Percentiles rank a stretch among this genome's conserved stretches.
Conservation (phyloP, 2,113 vertebrate species). For the Cyanoramphus novaezelandiae region DNA sequence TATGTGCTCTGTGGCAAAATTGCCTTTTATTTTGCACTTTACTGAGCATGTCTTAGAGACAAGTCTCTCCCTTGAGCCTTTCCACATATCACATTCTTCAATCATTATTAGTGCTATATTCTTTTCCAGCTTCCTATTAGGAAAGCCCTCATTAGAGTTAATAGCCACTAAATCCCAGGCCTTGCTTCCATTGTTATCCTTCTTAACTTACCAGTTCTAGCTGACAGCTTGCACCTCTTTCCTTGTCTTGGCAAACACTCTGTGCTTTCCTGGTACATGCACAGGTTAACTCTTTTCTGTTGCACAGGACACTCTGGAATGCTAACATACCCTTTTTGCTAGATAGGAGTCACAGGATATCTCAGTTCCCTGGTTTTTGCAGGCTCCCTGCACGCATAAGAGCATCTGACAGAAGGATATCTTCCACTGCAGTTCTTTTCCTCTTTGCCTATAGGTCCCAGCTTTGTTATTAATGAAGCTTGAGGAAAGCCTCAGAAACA, state of each 20-base stretch:
- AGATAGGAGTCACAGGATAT: neutral
- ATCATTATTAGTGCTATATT: neutral
- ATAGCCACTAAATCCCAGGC: neutral
- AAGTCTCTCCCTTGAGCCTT: neutral
- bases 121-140: neutral
- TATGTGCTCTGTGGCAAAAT: neutral
- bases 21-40: neutral
- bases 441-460: neutral
- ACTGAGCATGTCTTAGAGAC: neutral
- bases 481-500: neutral
- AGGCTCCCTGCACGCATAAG: neutral
- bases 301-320: neutral
- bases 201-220: conserved; percentile 9
- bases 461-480: neutral
- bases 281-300: neutral
- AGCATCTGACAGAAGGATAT: neutral
- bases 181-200: neutral
- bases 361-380: neutral
- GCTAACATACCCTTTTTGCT: neutral
- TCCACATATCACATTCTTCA: neutral
- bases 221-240: neutral
- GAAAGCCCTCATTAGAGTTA: neutral
- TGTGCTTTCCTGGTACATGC: neutral
- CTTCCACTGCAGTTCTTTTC: neutral
- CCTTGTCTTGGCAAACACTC: neutral